Base-by-base conservation (phyloP, 2,113 vertebrate genomes). In the Brevimyrus niger region DNA sequence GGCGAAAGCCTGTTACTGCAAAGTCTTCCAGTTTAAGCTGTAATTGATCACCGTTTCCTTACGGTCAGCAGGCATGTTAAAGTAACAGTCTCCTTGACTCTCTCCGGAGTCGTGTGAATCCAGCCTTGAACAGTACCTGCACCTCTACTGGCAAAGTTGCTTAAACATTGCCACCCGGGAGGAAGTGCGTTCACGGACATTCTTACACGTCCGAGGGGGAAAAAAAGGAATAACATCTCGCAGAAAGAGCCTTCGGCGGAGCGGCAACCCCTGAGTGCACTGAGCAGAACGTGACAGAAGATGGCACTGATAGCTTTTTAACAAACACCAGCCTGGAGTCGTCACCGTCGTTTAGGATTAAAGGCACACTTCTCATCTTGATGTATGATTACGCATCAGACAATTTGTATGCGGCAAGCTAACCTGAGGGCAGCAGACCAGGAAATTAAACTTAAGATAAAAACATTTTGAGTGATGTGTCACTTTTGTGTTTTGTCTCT, bases 381-480 rank as follows among this genome's bases (percentile, higher is more conserved):
- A 51, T 53, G 15, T 53, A 87, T 53, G 27, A 13, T 53, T 86
- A 27, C 50, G 4, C 85, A 38, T 13, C 19, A 35, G 10, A 46
- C 53, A 27, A 46, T 89, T 84, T 61, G 53, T 47, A 58, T 89
- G 47, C 23, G 35, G 21, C 10, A 11, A 46, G 50, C 35, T 38
- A 46, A 84, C 38, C 65, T 44, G 65, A 87, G 87, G 76, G 51
- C n/a, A 44, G 35, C 50, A 55, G 76, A 31, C 51, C 31, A 58
- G 80, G 88, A 27, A 85, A 84, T 89, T 84, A 61, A 27, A 85
- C 38, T 89, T 89, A 87, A 46, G 46, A 21, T 38, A 61, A 80
- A 80, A 10, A 47, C n/a, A 4, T 69, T 89, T n/a, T 55, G 76
- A 61, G 51, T 58, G 53, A 51, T 27, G 80, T 55, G 46, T 53